These are phyloP conservation scores for Eupithecia pulchellata DNA, from an alignment of 2,888 invertebrate genomes.

Conservation along the genomic window DNA sequence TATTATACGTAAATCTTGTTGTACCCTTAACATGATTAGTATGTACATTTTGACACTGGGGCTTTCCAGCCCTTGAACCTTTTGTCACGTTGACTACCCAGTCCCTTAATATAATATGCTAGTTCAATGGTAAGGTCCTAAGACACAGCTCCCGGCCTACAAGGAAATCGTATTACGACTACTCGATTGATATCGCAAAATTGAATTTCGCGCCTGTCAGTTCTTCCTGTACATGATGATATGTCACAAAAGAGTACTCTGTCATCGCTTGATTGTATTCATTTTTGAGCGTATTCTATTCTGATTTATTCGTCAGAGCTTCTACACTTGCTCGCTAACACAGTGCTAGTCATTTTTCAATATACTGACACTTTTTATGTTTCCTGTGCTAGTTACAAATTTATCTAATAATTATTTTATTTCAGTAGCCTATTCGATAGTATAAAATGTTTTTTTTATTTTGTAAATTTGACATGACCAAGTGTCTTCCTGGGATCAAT, in stretches of 20 bases:
- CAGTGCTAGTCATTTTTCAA: too few species aligned
- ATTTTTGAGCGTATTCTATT: not conserved
- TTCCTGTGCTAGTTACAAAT: not conserved
- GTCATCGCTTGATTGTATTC: constrained; percentile 51
- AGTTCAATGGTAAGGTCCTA: not conserved
- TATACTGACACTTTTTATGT: not conserved
- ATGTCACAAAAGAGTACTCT: constrained; percentile 48
- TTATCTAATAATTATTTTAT: too few species aligned
- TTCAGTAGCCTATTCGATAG: too few species aligned
- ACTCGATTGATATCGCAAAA: constrained; percentile 32
- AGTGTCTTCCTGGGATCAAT: too few species aligned
- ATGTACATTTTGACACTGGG: too few species aligned
- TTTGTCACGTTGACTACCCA: too few species aligned
- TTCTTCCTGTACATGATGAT: constrained; percentile 57
- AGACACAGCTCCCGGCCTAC: constrained; percentile 8
- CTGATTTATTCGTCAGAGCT: not conserved
- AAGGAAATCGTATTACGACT: constrained; percentile 48
- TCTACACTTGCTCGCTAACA: not conserved
- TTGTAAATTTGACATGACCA: too few species aligned
- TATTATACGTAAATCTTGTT: too few species aligned
- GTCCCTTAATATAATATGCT: too few species aligned
- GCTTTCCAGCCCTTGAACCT: too few species aligned
- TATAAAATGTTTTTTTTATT: too few species aligned
- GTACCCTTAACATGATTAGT: too few species aligned
- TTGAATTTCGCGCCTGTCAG: constrained; percentile 40